These are phyloP conservation scores for Apocrypta bakeri DNA, from an alignment of 1,140 invertebrate species.

Conservation along the genomic window DNA sequence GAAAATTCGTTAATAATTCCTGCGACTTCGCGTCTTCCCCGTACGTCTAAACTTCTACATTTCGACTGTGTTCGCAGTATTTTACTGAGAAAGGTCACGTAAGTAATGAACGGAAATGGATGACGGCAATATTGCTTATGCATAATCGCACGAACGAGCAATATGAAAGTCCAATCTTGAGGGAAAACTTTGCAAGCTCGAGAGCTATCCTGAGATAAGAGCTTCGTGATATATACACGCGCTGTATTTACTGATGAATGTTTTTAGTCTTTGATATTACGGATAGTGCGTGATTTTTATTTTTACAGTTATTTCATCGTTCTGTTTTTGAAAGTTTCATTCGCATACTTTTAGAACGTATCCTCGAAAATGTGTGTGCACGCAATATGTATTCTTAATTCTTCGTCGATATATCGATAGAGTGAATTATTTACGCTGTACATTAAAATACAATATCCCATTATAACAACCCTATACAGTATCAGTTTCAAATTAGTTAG, in stretches of 20 bases:
- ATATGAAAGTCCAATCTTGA: constrained; percentile 28
- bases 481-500: no score
- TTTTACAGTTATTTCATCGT: no score
- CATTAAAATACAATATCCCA: no score
- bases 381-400: no score
- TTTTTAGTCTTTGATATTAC: neutral
- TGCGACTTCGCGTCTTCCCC: constrained; percentile 3
- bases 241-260: neutral
- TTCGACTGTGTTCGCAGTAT: constrained; percentile 6
- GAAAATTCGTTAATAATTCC: constrained; percentile 45
- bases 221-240: neutral
- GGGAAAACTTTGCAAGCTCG: neutral
- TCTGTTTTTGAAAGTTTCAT: no score
- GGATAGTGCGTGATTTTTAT: neutral
- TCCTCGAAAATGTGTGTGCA: no score
- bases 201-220: neutral
- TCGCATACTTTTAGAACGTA: no score
- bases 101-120: constrained; percentile 32
- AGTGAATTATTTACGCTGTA: no score
- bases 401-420: no score
- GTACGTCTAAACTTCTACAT: constrained; percentile 30
- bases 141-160: neutral
- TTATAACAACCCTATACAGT: no score
- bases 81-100: constrained; percentile 23
- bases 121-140: constrained; percentile 29